Evolutionary conservation across 2,113 vertebrate species (phyloP), one percentile per base, ranked within the genome.

Genomic region (Seriola quinqueradiata): DNA sequence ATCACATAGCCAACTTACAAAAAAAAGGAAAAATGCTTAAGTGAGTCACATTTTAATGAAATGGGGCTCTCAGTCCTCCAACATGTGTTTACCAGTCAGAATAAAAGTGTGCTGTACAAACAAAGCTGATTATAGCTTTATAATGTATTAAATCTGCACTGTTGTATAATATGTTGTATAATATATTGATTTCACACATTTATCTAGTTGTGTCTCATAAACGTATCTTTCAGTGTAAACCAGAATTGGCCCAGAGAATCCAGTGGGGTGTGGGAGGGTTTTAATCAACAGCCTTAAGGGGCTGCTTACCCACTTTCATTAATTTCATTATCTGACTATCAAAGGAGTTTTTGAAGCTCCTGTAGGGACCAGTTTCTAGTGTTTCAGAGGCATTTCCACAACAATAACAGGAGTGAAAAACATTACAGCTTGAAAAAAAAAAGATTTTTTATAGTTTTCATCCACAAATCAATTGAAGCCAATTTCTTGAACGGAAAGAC

Each of bases 271-370:
- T 64, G 17, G 40, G 3, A 38, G 13, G 78, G 67, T 83, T 85
- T 81, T 32, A 90, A 72, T 87, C 42, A 70, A 34, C 38, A 14
- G 63, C 70, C 70, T 69, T 14, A 44, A 71, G 77, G 42, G 82
- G 61, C 55, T 60, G 34, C 52, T 85, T n/a, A 59, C 19, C 38
- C 44, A 80, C 74, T 83, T 75, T 72, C 59, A 87, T 82, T 77
- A 63, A 82, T 61, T 34, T 70, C 21, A 66, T 78, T 65, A 80
- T 19, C 5, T 46, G 69, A 72, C 65, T 58, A 63, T 60, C 57
- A 77, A 52, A 73, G 32, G 42, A 44, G 63, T 13, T 54, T 77
- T 67, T 59, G 44, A 73, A 87, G 13, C 42, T 75, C 65, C 82
- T 46, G 48, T 3, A 0, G 73, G 77, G 59, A 63, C 25, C 4